These are phyloP conservation scores for Cynoglossus semilaevis DNA, from an alignment of 2,113 vertebrate species.

Conservation along the genomic window DNA sequence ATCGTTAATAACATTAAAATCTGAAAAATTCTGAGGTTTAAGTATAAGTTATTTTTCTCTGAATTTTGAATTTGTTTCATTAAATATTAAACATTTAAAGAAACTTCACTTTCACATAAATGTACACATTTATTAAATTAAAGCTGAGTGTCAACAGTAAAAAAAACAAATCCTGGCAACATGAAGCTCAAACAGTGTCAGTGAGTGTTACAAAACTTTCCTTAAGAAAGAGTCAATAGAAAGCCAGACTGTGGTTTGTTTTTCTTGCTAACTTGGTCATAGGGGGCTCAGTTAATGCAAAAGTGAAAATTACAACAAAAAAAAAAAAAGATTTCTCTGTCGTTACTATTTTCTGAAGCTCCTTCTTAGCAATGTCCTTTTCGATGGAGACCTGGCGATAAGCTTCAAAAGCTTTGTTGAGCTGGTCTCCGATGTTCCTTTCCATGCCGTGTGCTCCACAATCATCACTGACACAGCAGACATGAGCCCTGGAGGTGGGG, in stretches of 20 bases:
- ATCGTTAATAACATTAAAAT: no score
- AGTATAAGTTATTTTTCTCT: no score
- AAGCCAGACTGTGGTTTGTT: background rate
- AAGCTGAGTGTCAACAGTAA: no score
- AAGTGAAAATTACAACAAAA: background rate
- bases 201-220: background rate
- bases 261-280: background rate
- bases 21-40: background rate
- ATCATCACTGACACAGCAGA: conserved; percentile 86
- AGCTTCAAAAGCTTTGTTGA: conserved; percentile 97
- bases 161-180: no score
- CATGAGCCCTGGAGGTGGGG: conserved; percentile 71
- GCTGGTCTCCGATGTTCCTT: conserved; percentile 94
- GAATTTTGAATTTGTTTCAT: no score
- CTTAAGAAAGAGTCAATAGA: background rate
- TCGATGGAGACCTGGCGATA: conserved; percentile 94
- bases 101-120: no score
- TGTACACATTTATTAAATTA: no score
- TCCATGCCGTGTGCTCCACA: conserved; percentile 89
- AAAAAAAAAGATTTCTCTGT: background rate
- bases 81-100: no score
- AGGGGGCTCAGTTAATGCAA: conserved; percentile 1
- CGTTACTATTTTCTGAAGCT: conserved; percentile 87
- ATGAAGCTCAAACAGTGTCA: background rate
- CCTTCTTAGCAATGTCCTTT: conserved; percentile 85